Evolutionary conservation across 2,797 vertebrate species (phyloP), one percentile per base, ranked within the genome.

Genomic region (Serranus cabrilla): DNA sequence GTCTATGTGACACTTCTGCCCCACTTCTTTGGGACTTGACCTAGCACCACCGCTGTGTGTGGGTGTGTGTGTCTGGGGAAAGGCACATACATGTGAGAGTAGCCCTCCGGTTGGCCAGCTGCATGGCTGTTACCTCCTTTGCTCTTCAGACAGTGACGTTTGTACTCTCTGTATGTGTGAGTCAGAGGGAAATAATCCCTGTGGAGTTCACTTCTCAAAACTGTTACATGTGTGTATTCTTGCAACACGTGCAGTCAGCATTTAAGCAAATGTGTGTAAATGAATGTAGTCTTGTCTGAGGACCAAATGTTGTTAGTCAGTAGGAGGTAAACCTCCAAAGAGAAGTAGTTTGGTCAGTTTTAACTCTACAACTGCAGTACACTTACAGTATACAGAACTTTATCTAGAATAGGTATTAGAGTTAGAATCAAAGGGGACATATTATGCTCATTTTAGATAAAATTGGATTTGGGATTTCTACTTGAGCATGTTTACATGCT

Each of bases 21-120:
- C 91, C 65, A 89, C 85, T 91, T 90, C 74, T 46, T 58, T 79
- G 64, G 77, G 81, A 89, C 89, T 76, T 82, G 80, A 86, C 87
- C 74, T 25, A 20, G 61, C 74, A 75, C 27, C 59, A 69, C 52
- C 31, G 16, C 10, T 31, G 7, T 66, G 66, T 25, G 25, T 77
- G 71, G 60, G 68, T 62, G 59, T 56, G 64, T 17, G 23, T 34
- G 54, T 76, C 20, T 43, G 65, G 16, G 74, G 34, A 66, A 60
- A 72, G 49, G 61, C 55, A 43, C 45, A 58, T 21, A 27, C 66
- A 82, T 20, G 51, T 71, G 60, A 73, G 60, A 81, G 72, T 17
- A 46, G 83, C 59, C 69, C 42, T 34, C 20, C 2, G 11, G 74
- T 52, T 59, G 67, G 4, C 58, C 74, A 76, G 61, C 61, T 74